Conservation (phyloP, 37 sponge, comb jelly and placozoan genomes). For the Bolinopsis microptera region DNA sequence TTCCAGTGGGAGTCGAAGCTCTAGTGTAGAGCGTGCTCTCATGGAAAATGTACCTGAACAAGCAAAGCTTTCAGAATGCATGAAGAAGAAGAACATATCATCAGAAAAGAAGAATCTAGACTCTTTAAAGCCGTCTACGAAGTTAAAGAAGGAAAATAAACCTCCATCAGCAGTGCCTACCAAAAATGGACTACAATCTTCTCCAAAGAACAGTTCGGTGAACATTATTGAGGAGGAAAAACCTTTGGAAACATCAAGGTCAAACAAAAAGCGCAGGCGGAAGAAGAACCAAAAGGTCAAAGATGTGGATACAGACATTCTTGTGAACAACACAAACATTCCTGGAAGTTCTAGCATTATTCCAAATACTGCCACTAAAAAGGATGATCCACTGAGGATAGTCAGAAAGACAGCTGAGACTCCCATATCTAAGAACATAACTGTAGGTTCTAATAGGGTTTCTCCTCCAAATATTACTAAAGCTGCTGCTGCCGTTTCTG, state of each 20-base stretch:
- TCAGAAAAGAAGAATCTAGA: background rate
- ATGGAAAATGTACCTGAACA: conserved; percentile 55
- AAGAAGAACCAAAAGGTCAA: background rate
- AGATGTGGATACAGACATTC: conserved; percentile 19
- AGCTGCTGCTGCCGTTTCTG: background rate
- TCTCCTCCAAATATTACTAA: background rate
- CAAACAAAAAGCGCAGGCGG: conserved; percentile 17
- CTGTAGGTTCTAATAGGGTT: background rate
- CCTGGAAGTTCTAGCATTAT: conserved; percentile 35
- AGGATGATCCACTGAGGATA: background rate
- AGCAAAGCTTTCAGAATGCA: conserved; percentile 15
- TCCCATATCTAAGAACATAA: background rate
- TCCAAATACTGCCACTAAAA: background rate
- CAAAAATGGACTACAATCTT: background rate
- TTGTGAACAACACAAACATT: conserved; percentile 32
- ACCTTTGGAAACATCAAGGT: background rate
- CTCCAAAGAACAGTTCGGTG: background rate
- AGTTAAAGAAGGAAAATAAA: conserved; percentile 49
- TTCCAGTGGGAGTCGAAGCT: conserved; percentile 45
- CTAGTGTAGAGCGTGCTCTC: conserved; percentile 18
- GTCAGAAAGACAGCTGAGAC: background rate
- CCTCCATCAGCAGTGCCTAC: background rate
- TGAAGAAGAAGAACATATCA: conserved; percentile 13
- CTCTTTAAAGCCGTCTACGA: background rate
- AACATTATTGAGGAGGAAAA: background rate